phyloP scores from a whole-genome alignment of 2,888 invertebrate genomes.

The Biston betularia region DNA sequence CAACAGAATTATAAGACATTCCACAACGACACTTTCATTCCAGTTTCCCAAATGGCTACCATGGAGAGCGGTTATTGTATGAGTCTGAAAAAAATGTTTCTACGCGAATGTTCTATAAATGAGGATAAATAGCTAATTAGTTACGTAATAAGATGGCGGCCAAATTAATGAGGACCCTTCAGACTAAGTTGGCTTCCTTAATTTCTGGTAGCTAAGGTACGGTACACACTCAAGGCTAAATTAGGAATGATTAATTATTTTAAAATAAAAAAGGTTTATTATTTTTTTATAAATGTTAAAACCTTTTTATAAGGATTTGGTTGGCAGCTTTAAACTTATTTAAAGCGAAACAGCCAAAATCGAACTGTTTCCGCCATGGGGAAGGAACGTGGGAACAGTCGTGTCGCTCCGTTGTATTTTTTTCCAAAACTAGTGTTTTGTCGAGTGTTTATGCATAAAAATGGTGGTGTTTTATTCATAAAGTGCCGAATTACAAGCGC shows the following conservation, averaged over 20 bases:
- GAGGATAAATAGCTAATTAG: slow-evolving; percentile 70
- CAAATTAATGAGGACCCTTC: slow-evolving; percentile 59
- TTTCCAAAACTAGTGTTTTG: too few relatives aligned
- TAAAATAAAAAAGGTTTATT: background rate
- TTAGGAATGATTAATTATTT: background rate
- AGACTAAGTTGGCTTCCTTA: slow-evolving; percentile 33
- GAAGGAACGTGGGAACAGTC: too few relatives aligned
- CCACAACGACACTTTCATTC: slow-evolving; percentile 9
- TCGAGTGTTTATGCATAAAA: too few relatives aligned
- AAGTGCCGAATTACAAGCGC: too few relatives aligned
- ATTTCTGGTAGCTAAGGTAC: slow-evolving; percentile 11
- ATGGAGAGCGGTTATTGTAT: slow-evolving; percentile 14
- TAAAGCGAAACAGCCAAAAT: too few relatives aligned
- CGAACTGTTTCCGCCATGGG: too few relatives aligned
- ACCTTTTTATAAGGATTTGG: too few relatives aligned
- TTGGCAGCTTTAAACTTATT: too few relatives aligned
- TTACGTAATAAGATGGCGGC: slow-evolving; percentile 64
- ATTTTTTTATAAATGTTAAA: background rate
- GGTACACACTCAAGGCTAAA: background rate
- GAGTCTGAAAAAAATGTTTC: slow-evolving; percentile 35
- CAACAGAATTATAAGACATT: slow-evolving; percentile 1
- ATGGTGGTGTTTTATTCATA: too few relatives aligned
- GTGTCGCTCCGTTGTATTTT: too few relatives aligned
- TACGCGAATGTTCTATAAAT: slow-evolving; percentile 53
- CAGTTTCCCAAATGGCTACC: slow-evolving; percentile 11